phyloP scores from a whole-genome alignment of 2,888 invertebrate genomes.

The Cheilosia grossa region DNA sequence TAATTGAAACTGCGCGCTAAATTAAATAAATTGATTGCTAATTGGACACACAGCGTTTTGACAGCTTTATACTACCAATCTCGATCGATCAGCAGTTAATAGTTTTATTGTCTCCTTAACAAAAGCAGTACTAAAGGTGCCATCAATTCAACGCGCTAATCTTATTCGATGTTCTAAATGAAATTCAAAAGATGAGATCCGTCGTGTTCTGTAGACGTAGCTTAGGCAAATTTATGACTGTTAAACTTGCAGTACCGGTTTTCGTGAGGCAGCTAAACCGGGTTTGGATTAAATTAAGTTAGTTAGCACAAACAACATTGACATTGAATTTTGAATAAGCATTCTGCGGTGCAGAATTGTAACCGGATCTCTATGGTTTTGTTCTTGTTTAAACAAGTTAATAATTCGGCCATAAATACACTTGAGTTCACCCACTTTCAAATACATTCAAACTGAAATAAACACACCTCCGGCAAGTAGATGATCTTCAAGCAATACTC shows the following conservation, averaged over 20 bases:
- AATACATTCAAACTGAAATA: neutral
- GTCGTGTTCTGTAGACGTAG: neutral
- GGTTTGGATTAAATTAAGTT: slow-evolving; percentile 27
- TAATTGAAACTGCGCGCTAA: too few species aligned
- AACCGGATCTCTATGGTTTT: slow-evolving; percentile 23
- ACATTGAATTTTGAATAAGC: slow-evolving; percentile 31
- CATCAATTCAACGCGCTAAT: too few species aligned
- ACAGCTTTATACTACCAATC: too few species aligned
- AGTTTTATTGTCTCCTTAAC: too few species aligned
- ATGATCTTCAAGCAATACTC: neutral
- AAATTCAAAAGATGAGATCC: neutral
- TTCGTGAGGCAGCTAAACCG: neutral
- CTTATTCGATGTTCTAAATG: neutral
- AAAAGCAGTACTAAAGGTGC: too few species aligned
- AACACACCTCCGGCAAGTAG: neutral
- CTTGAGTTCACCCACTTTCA: neutral
- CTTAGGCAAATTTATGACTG: slow-evolving; percentile 2
- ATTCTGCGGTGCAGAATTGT: slow-evolving; percentile 27
- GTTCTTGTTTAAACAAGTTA: neutral
- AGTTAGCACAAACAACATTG: slow-evolving; percentile 17
- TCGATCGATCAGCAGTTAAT: too few species aligned
- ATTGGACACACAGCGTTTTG: too few species aligned
- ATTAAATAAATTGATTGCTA: too few species aligned
- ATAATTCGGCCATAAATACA: slow-evolving; percentile 7
- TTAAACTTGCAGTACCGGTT: slow-evolving; percentile 40